phyloP scores from a whole-genome alignment of 1,140 invertebrate species.

The Cotesia typhae region DNA sequence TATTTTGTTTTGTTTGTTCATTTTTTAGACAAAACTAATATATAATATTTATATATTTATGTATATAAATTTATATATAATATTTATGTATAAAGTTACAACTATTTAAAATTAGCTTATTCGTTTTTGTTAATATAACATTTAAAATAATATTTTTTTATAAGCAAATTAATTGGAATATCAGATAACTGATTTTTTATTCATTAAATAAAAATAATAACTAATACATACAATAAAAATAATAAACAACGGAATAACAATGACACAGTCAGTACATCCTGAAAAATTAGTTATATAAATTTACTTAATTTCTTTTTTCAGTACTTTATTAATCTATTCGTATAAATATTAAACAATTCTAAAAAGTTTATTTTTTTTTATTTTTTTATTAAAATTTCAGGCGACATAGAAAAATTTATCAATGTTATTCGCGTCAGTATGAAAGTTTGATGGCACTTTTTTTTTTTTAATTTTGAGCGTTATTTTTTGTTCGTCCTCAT shows the following conservation, averaged over 20 bases:
- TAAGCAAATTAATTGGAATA: slow-evolving; percentile 7
- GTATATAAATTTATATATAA: slow-evolving; percentile 10
- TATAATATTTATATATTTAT: slow-evolving; percentile 13
- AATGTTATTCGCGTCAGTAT: slow-evolving; percentile 34
- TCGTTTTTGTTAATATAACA: slow-evolving; percentile 33
- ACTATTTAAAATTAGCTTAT: slow-evolving; percentile 24
- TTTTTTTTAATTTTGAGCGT: slow-evolving; percentile 36
- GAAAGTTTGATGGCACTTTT: slow-evolving; percentile 36
- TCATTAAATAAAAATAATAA: slow-evolving; percentile 15
- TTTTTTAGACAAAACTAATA: slow-evolving; percentile 29
- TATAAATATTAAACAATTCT: slow-evolving; percentile 35
- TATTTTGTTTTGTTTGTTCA: slow-evolving; percentile 22
- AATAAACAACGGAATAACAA: slow-evolving; percentile 36
- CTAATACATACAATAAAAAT: slow-evolving; percentile 19
- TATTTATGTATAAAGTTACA: slow-evolving; percentile 1
- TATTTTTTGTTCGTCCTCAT: slow-evolving; percentile 31
- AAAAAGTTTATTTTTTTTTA: slow-evolving; percentile 16
- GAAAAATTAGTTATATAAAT: slow-evolving; percentile 20
- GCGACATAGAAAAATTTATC: slow-evolving; percentile 32
- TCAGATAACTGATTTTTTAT: neutral
- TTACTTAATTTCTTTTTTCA: slow-evolving; percentile 24
- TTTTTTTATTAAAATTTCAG: slow-evolving; percentile 15
- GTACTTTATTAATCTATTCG: slow-evolving; percentile 16
- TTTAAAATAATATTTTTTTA: slow-evolving; percentile 27
- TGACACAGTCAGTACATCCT: slow-evolving; percentile 31